Evolutionary conservation across 2,113 vertebrate genomes (phyloP), one percentile per base, ranked within the genome.

Genomic region (Cinclus mexicanus): DNA sequence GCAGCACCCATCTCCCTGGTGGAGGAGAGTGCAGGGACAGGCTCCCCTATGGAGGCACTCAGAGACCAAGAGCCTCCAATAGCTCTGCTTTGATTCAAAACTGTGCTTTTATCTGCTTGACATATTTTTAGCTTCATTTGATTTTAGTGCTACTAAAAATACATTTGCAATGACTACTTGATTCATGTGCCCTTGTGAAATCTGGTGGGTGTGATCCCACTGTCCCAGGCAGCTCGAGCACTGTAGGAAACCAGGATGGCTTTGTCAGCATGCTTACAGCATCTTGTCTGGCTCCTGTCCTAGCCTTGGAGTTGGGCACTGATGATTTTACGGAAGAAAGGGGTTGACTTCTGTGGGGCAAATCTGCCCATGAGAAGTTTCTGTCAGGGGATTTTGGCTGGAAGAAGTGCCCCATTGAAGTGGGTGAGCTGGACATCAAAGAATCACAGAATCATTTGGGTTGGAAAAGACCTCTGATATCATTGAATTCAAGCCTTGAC

Each of bases 261-360:
- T 90, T 28, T 4, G 2, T 31, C 0, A 0, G 46, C 44, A 57
- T 63, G 53, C 35, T 72, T 35, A 37, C 0, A 2, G 35, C 39
- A 24, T 11, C 12, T 71, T 50, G 42, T 49, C 52, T 63, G 81
- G 41, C 28, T 71, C 31, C 24, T 6, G 8, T 47, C 65, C n/a
- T 70, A 41, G 41, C 47, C 57, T n/a, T 89, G 39, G 44, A 44
- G 49, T 42, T 83, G 71, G 37, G 19, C 61, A 87, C 44, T 59
- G 63, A 25, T 37, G 31, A 29, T 26, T 83, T 89, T 50, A 44
- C 6, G 12, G 47, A 86, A 33, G 35, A 83, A 89, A 41, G 22
- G 10, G 14, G 14, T 72, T 46, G 46, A 13, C 23, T 87, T 64
- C 52, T 11, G 1, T 46, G 47, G 18, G 35, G 18, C 6, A 56